Evolutionary conservation across 2,888 invertebrate genomes (phyloP).

Genomic region (Sarcophaga caerulescens): DNA sequence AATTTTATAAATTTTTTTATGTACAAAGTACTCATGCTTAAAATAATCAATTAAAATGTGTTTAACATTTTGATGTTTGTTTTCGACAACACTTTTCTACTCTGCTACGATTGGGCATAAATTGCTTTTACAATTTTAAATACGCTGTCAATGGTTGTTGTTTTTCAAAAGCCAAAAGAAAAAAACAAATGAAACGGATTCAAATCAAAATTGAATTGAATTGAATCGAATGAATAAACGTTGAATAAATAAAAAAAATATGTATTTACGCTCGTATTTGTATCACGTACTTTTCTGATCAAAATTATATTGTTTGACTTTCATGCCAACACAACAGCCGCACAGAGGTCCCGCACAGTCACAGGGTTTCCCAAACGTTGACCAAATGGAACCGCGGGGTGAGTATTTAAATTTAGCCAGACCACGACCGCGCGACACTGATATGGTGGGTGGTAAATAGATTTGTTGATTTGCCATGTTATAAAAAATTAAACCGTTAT

Average conservation of each 20-base stretch:
- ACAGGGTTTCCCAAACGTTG: slow-evolving; percentile 78
- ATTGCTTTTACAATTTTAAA: slow-evolving; percentile 8
- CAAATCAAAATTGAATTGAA: slow-evolving; percentile 4
- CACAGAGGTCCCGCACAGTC: slow-evolving; percentile 85
- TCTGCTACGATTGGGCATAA: background rate
- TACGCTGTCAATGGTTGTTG: background rate
- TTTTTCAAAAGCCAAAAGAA: background rate
- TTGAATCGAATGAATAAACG: background rate
- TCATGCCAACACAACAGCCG: slow-evolving; percentile 89
- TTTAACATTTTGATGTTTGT: slow-evolving; percentile 15
- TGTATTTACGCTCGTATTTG: slow-evolving; percentile 23
- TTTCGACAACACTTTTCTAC: background rate
- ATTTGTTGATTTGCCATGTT: slow-evolving; percentile 73
- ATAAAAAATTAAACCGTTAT: slow-evolving; percentile 78
- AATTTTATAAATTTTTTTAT: slow-evolving; percentile 5
- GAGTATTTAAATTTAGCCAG: slow-evolving; percentile 75
- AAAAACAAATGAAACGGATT: slow-evolving; percentile 9
- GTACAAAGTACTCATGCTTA: background rate
- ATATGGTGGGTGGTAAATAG: slow-evolving; percentile 77
- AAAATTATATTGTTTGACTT: slow-evolving; percentile 84
- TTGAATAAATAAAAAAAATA: too few relatives aligned
- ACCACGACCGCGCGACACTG: slow-evolving; percentile 76
- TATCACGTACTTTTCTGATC: slow-evolving; percentile 77
- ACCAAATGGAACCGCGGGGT: slow-evolving; percentile 77
- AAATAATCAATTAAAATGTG: slow-evolving; percentile 44